Evolutionary conservation across 2,797 vertebrate genomes (phyloP).

Genomic region (Aplochiton taeniatus): DNA sequence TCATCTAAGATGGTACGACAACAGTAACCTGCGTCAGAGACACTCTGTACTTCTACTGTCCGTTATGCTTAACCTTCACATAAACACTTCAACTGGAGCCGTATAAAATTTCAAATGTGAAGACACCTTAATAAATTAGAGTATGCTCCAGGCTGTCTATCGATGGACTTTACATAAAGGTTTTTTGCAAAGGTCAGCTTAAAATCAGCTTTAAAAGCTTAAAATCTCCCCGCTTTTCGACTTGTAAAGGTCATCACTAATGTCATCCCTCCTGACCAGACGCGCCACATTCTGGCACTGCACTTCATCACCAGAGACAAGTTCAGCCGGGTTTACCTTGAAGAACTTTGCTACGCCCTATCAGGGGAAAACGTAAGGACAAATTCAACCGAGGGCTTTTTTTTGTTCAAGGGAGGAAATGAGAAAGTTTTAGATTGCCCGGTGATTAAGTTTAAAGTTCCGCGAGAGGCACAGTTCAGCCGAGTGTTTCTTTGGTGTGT

Average conservation of each 20-base stretch:
- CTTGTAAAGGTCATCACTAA: neutral
- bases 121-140: neutral
- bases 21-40: conserved; percentile 2
- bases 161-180: no score
- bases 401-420: conserved; percentile 20
- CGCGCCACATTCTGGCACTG: neutral
- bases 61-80: neutral
- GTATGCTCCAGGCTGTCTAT: no score
- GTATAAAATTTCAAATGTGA: neutral
- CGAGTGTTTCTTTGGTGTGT: conserved; percentile 6
- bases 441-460: neutral
- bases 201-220: conserved; percentile 10
- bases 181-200: no score
- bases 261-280: conserved; percentile 20
- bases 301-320: neutral
- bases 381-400: neutral
- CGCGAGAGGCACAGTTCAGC: conserved; percentile 11
- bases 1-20: conserved; percentile 31
- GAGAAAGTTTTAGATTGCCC: neutral
- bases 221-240: neutral
- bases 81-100: neutral
- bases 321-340: neutral
- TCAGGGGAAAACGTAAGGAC: conserved; percentile 17
- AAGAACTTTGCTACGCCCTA: neutral
- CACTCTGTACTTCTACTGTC: neutral